phyloP scores from a whole-genome alignment of 2,113 vertebrate genomes.

The Pionites leucogaster region DNA sequence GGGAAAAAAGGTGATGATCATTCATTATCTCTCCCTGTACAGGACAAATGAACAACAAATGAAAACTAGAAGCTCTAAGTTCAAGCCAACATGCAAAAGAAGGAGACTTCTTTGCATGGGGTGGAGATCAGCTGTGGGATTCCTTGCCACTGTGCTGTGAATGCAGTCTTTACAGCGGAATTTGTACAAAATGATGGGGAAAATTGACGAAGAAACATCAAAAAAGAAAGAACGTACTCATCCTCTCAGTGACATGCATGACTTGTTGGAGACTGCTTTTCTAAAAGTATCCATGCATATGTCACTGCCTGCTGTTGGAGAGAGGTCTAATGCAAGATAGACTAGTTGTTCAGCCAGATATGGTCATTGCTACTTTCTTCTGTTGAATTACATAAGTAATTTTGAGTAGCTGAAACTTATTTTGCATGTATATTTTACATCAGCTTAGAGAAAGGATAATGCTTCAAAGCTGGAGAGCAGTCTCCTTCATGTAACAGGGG shows the following conservation, averaged over 20 bases:
- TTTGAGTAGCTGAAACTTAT: not conserved
- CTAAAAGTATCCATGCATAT: not conserved
- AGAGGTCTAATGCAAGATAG: not conserved
- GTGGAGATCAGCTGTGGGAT: not conserved
- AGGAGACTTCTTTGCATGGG: not conserved
- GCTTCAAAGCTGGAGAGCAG: not conserved
- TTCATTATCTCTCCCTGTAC: not conserved
- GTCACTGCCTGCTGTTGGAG: not conserved
- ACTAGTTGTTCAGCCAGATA: not conserved
- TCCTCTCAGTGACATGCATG: not conserved
- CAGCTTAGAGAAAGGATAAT: not conserved
- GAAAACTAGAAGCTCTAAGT: not conserved
- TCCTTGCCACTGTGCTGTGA: not conserved
- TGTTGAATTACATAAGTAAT: not conserved
- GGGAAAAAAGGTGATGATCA: not conserved
- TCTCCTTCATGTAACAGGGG: not conserved
- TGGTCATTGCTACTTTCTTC: not conserved
- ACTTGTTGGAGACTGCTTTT: not conserved
- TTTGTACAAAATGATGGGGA: not conserved
- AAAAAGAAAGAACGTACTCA: rapidly evolving
- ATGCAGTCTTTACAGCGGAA: not conserved
- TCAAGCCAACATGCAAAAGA: not conserved
- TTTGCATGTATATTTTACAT: not conserved
- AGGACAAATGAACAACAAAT: not conserved
- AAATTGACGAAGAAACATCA: not conserved